Percentiles rank a stretch among this genome's conserved stretches.
Conservation (phyloP, 2,113 vertebrate genomes). For the Rutilus rutilus region DNA sequence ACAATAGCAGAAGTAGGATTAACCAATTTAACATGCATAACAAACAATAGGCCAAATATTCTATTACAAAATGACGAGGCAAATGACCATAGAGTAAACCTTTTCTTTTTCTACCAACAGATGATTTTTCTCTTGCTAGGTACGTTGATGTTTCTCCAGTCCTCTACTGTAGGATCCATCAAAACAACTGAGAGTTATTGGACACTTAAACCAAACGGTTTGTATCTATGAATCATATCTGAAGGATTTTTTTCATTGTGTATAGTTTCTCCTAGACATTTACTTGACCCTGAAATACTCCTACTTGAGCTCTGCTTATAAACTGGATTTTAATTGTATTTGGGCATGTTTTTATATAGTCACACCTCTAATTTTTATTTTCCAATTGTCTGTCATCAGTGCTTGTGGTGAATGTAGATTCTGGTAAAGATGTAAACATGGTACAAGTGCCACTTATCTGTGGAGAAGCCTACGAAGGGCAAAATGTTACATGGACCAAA, state of each 20-base stretch:
- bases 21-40: neutral
- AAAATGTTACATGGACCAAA: constrained; percentile 52
- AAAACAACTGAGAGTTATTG: constrained; percentile 43
- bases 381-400: constrained; percentile 26
- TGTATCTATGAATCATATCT: constrained; percentile 23
- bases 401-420: constrained; percentile 49
- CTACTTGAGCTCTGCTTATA: neutral
- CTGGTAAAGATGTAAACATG: constrained; percentile 10
- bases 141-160: constrained; percentile 25
- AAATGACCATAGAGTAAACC: neutral
- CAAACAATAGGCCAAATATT: too few relatives aligned
- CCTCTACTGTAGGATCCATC: neutral
- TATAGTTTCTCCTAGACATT: too few relatives aligned
- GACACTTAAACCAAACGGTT: constrained; percentile 59
- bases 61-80: neutral
- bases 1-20: neutral
- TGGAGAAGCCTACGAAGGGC: constrained; percentile 37
- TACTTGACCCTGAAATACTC: too few relatives aligned
- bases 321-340: neutral
- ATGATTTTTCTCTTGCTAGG: constrained; percentile 52
- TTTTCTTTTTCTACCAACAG: constrained; percentile 35
- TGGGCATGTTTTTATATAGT: neutral
- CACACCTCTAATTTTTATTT: neutral
- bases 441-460: constrained; percentile 54
- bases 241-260: too few relatives aligned